Evolutionary conservation across 2,888 invertebrate genomes (phyloP).

Genomic region (Eremobia ochroleuca): DNA sequence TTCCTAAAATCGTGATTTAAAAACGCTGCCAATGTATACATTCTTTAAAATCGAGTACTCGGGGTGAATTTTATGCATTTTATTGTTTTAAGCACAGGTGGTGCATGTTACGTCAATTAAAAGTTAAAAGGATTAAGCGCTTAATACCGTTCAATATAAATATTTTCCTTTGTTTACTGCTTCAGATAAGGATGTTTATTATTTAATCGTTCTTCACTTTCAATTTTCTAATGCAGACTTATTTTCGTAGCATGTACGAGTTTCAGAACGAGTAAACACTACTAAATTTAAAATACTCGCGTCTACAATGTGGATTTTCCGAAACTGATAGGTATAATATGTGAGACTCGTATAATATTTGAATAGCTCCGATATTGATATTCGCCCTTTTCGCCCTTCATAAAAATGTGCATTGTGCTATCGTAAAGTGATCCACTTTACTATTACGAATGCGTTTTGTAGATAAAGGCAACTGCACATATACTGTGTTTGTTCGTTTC

Average conservation of each 20-base stretch:
- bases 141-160: conserved; percentile 72
- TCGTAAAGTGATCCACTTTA: conserved; percentile 81
- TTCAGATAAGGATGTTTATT: conserved; percentile 72
- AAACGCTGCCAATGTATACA: conserved; percentile 73
- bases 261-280: conserved; percentile 71
- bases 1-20: conserved; percentile 85
- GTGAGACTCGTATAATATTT: conserved; percentile 67
- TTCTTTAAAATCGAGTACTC: conserved; percentile 67
- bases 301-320: conserved; percentile 55
- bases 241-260: conserved; percentile 70
- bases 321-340: conserved; percentile 52
- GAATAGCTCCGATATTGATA: conserved; percentile 68
- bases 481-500: conserved; percentile 72
- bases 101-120: conserved; percentile 71
- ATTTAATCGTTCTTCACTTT: conserved; percentile 73
- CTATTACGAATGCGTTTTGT: conserved; percentile 81
- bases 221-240: conserved; percentile 75
- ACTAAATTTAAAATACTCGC: conserved; percentile 69
- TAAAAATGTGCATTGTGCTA: conserved; percentile 78
- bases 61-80: conserved; percentile 69
- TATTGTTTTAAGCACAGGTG: conserved; percentile 73
- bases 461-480: conserved; percentile 72
- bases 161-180: conserved; percentile 73
- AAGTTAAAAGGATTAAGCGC: conserved; percentile 78
- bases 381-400: conserved; percentile 74